A percentile compares a stretch with the other conserved stretches of the same genome.
These are phyloP conservation scores for Lagria hirta DNA, from an alignment of 2,888 invertebrate species.

Conservation along the genomic window DNA sequence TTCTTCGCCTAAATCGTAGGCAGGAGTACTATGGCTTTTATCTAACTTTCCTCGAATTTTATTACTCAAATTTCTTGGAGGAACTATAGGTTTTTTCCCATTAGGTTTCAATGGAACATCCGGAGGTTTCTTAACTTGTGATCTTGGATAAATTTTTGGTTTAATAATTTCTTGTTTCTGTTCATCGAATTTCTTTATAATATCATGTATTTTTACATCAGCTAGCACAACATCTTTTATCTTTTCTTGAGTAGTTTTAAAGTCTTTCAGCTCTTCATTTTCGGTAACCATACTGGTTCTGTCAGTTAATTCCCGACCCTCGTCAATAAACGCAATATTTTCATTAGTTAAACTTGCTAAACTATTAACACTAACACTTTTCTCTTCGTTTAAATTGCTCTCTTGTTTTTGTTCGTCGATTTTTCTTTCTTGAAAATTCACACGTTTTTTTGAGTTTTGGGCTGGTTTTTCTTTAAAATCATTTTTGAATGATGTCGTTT, in stretches of 20 bases:
- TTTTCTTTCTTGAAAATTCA: conserved; percentile 47
- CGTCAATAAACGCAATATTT: conserved; percentile 51
- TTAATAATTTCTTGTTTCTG: conserved; percentile 34
- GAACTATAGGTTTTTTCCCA: conserved; percentile 43
- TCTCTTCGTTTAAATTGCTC: conserved; percentile 46
- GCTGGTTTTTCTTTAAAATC: conserved; percentile 43
- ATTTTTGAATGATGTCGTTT: conserved; percentile 40
- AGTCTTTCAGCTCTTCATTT: conserved; percentile 29
- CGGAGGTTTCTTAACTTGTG: conserved; percentile 43
- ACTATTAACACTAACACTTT: conserved; percentile 51
- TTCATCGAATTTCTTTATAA: conserved; percentile 52
- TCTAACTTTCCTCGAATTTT: conserved; percentile 64
- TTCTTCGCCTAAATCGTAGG: conserved; percentile 62
- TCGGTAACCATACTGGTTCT: conserved; percentile 50
- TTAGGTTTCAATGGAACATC: conserved; percentile 47
- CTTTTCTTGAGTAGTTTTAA: conserved; percentile 3
- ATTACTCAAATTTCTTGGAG: conserved; percentile 42
- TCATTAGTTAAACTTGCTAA: conserved; percentile 50
- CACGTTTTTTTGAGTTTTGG: conserved; percentile 42
- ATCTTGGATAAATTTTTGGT: conserved; percentile 45
- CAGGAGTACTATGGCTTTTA: conserved; percentile 81
- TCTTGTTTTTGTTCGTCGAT: conserved; percentile 22
- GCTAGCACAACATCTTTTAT: conserved; percentile 44
- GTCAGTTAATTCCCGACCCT: conserved; percentile 51
- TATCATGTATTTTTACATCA: conserved; percentile 51